phyloP scores from a whole-genome alignment of 1,140 invertebrate species.

The Zaprionus ghesquierei region DNA sequence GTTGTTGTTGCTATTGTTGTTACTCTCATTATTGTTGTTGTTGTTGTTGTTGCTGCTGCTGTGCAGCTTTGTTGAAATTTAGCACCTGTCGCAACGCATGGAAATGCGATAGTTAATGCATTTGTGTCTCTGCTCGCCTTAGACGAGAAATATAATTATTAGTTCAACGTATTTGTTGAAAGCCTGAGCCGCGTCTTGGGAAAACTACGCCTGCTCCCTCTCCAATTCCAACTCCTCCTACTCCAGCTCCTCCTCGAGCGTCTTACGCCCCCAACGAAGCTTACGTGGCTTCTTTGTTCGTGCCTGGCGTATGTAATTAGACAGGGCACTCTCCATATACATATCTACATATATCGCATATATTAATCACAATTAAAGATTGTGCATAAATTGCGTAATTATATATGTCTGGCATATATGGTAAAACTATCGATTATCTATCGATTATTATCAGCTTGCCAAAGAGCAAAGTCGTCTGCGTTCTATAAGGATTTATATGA shows the following conservation, averaged over 20 bases:
- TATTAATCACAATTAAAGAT: not conserved
- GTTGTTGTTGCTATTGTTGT: not conserved
- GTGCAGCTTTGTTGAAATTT: constrained; percentile 43
- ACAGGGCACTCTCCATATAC: not conserved
- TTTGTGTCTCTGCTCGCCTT: not conserved
- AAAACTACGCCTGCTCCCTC: not conserved
- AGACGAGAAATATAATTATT: not conserved
- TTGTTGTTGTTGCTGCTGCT: constrained; percentile 6
- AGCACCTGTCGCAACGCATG: constrained; percentile 41
- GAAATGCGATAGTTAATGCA: constrained; percentile 31
- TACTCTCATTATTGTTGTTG: not conserved
- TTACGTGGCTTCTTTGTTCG: not conserved
- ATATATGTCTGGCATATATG: not conserved
- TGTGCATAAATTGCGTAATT: not conserved
- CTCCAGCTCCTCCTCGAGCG: not conserved
- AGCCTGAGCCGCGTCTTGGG: not conserved
- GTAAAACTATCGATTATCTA: not conserved
- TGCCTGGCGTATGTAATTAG: not conserved
- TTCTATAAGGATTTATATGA: not conserved
- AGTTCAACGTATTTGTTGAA: not conserved
- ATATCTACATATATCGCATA: not conserved
- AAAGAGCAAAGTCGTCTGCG: no score
- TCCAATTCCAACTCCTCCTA: no score
- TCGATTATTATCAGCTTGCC: not conserved
- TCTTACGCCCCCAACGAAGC: not conserved